Evolutionary conservation across 53 echinoderm and acorn worm genomes (phyloP).

Genomic region (Glandiceps talaboti): DNA sequence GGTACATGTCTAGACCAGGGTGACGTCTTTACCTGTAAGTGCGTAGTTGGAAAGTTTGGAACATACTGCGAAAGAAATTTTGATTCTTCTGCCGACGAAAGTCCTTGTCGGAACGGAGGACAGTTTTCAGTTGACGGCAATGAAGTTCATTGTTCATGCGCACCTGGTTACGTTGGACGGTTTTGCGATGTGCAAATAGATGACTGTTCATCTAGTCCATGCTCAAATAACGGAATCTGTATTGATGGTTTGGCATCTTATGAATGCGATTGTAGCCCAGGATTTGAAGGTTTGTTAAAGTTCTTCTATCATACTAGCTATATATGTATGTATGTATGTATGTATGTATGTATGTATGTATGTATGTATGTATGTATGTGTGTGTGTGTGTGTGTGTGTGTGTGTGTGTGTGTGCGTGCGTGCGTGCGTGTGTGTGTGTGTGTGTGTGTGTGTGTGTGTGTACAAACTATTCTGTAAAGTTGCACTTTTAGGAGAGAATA

Average conservation of each 20-base stretch:
- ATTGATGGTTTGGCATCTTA: neutral
- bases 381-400: no score
- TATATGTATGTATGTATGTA: no score
- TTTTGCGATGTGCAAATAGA: neutral
- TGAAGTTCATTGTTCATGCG: neutral
- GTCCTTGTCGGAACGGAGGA: neutral
- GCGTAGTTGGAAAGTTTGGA: neutral
- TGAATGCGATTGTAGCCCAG: neutral
- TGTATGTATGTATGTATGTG: no score
- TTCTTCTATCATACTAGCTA: no score
- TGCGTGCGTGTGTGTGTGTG: no score
- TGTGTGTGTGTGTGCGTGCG: no score
- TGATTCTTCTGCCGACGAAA: neutral
- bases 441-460: no score
- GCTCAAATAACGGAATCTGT: slow-evolving; percentile 1
- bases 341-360: no score
- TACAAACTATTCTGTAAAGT: no score
- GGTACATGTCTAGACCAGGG: neutral
- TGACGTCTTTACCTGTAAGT: neutral
- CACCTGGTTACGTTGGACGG: neutral
- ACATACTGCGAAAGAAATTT: neutral
- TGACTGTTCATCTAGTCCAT: neutral
- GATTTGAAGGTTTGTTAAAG: neutral
- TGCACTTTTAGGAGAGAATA: no score
- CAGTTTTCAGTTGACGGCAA: neutral